Evolutionary conservation across 2,888 invertebrate species (phyloP).

Genomic region (Orgyia antiqua): DNA sequence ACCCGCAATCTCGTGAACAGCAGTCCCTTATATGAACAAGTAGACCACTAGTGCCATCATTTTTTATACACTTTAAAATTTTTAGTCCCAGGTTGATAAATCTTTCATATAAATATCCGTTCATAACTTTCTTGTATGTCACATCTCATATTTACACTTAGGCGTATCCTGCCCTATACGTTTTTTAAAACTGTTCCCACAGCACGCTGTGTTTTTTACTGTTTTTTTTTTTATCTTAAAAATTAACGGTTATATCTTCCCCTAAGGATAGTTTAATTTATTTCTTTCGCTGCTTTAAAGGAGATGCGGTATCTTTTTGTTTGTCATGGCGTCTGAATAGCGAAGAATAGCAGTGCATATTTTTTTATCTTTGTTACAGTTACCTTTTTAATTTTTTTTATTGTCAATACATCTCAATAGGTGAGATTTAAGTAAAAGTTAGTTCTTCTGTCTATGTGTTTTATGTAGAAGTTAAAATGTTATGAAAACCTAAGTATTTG

Average conservation of each 20-base stretch:
- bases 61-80: constrained; percentile 15
- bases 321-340: constrained; percentile 42
- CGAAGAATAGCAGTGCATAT: constrained; percentile 30
- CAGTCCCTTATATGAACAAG: too few species aligned
- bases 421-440: too few species aligned
- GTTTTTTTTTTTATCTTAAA: constrained; percentile 58
- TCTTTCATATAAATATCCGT: constrained; percentile 64
- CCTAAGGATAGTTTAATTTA: constrained; percentile 75
- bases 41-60: too few species aligned
- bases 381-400: background rate
- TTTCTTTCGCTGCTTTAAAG: constrained; percentile 62
- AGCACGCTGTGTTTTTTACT: constrained; percentile 52
- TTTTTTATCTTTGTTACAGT: constrained; percentile 2
- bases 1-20: too few species aligned
- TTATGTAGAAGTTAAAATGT: too few species aligned
- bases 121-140: constrained; percentile 55
- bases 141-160: constrained; percentile 68
- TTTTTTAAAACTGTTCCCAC: constrained; percentile 69
- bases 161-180: constrained; percentile 58
- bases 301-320: constrained; percentile 65
- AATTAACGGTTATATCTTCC: constrained; percentile 75
- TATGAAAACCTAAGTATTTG: too few species aligned
- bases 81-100: constrained; percentile 37
- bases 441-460: too few species aligned
- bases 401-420: background rate